phyloP scores from a whole-genome alignment of 1,140 invertebrate genomes.

The Harpegnathos saltator region DNA sequence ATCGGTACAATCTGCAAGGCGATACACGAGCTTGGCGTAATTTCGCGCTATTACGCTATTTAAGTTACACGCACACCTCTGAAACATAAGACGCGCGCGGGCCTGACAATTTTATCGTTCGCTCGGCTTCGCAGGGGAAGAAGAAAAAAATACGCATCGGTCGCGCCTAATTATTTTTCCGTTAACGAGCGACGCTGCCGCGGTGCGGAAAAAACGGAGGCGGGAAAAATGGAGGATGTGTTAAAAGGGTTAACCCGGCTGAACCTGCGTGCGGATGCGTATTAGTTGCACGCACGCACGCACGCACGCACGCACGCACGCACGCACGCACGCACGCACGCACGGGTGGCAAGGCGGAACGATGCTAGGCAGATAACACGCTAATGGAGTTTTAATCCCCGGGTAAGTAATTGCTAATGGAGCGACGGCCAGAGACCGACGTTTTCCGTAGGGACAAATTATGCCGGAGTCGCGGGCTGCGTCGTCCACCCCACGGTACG shows the following conservation, averaged over 20 bases:
- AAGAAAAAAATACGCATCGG: not conserved
- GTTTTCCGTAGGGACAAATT: conserved; percentile 60
- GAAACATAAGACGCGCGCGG: no score
- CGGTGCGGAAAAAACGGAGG: conserved; percentile 5
- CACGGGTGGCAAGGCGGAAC: conserved; percentile 20
- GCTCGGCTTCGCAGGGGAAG: not conserved
- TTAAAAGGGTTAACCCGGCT: not conserved
- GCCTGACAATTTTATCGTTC: not conserved
- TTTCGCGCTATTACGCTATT: conserved; percentile 4
- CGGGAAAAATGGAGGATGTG: not conserved
- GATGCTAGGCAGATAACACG: conserved; percentile 69
- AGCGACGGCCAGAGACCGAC: not conserved
- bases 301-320: conserved; percentile 14
- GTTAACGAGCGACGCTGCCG: conserved; percentile 13
- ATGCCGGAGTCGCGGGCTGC: conserved; percentile 32
- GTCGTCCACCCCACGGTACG: conserved; percentile 18
- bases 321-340: not conserved
- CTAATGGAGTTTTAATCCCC: conserved; percentile 76
- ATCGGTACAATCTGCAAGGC: conserved; percentile 13
- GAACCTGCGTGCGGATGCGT: conserved; percentile 16
- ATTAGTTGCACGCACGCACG: conserved; percentile 8
- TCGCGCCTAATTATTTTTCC: not conserved
- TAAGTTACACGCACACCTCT: not conserved
- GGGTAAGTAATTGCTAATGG: conserved; percentile 75
- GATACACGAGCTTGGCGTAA: conserved; percentile 7